Percentiles rank a stretch among this genome's conserved stretches.
phyloP scores from a whole-genome alignment of 2,797 vertebrate species.

The Gymnodraco acuticeps region DNA sequence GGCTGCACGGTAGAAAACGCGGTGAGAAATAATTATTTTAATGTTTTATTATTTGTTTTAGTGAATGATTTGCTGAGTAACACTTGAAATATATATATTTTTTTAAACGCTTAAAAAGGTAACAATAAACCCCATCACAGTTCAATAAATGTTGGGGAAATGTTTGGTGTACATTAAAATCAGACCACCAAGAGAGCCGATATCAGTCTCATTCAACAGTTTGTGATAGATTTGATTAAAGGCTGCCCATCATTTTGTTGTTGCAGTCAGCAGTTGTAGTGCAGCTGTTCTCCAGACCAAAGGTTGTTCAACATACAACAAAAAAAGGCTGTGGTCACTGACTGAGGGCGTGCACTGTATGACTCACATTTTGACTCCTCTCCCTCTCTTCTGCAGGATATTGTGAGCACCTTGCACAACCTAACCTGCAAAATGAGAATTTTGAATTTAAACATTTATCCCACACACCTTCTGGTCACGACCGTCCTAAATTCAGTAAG shows the following conservation, averaged over 20 bases:
- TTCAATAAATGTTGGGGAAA: background rate
- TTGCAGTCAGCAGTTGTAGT: background rate
- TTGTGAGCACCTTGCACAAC: constrained; percentile 28
- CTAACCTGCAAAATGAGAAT: constrained; percentile 64
- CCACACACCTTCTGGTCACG: accelerated
- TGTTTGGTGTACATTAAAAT: background rate
- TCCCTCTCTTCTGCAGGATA: constrained; percentile 44
- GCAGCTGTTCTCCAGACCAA: background rate
- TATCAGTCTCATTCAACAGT: background rate
- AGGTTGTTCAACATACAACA: background rate
- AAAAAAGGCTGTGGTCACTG: background rate
- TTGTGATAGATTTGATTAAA: background rate
- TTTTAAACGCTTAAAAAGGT: too few species aligned
- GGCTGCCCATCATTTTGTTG: background rate
- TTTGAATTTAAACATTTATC: background rate
- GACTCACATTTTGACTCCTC: constrained; percentile 4
- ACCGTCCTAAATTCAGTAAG: constrained; percentile 8
- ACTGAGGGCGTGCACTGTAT: background rate
- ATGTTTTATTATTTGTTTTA: background rate
- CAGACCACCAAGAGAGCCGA: background rate
- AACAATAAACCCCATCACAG: background rate
- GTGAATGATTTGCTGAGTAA: background rate
- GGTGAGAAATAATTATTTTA: constrained; percentile 54
- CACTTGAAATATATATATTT: too few species aligned
- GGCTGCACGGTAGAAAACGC: constrained; percentile 11